Evolutionary conservation across 2,113 vertebrate species (phyloP), one percentile per base, ranked within the genome.

Genomic region (Camelus dromedarius): DNA sequence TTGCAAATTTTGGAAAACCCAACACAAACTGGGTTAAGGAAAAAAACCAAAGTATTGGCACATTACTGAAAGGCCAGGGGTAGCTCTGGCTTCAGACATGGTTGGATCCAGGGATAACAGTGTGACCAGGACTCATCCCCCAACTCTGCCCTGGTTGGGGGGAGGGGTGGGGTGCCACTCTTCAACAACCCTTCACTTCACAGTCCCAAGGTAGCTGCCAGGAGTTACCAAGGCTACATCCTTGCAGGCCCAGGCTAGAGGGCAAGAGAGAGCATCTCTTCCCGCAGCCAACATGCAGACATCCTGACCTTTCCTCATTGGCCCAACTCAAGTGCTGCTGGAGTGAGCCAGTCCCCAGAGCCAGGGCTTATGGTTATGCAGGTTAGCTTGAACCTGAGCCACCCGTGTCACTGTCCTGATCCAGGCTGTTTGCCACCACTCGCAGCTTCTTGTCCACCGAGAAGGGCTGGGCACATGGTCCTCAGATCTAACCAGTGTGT

Each of bases 1-100:
- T 50, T 77, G 28, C n/a, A 85, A 50, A 94, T 77, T 81, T 28
- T 93, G 46, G n/a, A 95, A 89, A 72, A 50, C 42, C 11, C 54
- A 77, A 77, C 48, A 56, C 72, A 72, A 72, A 28, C 8, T 85
- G 60, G 18, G 56, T 93, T 73, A 81, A 93, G 66, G 2, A 16
- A 46, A 64, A 69, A n/a, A 60, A 38, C 2, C 35, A 66, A 50
- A 8, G 1, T 91, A 77, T 50, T 56, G 77, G 48, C 8, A 3
- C 16, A 2, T 82, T 91, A 82, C 77, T 75, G 26, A 85, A 82
- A 84, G 66, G 15, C 77, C 30, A 28, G 22, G 24, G 18, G 14
- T 82, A 72, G 50, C 46, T 30, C 15, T 89, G 67, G 35, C 88
- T 91, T 92, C 82, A 86, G 82, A 35, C 62, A 67, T 52, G 46